Evolutionary conservation across 2,888 invertebrate genomes (phyloP).

Genomic region (Campoletis raptor): DNA sequence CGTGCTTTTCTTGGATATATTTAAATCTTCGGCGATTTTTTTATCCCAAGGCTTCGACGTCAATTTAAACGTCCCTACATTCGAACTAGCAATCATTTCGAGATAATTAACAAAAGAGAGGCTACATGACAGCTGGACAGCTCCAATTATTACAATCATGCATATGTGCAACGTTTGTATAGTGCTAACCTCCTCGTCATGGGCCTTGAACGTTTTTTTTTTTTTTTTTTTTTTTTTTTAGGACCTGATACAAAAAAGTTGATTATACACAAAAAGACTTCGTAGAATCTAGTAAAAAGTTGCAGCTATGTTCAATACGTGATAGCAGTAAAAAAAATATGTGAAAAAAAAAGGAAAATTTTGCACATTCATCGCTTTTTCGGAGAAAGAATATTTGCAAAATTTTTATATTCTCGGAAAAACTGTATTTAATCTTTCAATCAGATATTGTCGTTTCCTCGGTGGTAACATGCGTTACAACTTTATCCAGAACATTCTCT

Average conservation of each 20-base stretch:
- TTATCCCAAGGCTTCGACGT: conserved; percentile 47
- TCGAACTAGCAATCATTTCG: conserved; percentile 42
- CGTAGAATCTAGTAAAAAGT: background rate
- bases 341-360: background rate
- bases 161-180: conserved; percentile 10
- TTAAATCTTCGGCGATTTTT: conserved; percentile 26
- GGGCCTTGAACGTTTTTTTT: background rate
- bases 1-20: conserved; percentile 35
- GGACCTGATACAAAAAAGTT: background rate
- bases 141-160: conserved; percentile 1
- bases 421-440: conserved; percentile 14
- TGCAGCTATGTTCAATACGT: background rate
- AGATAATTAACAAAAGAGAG: conserved; percentile 54
- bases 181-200: conserved; percentile 1
- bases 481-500: conserved; percentile 19
- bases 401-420: background rate
- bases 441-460: conserved; percentile 1
- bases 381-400: background rate
- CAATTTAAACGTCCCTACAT: conserved; percentile 40
- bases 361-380: background rate
- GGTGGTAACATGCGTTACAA: background rate
- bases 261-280: background rate
- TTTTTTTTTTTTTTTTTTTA: conserved; percentile 4
- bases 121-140: conserved; percentile 30
- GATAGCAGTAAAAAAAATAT: background rate